Evolutionary conservation across 1,140 invertebrate genomes (phyloP).

Genomic region (Drosophila biarmipes): DNA sequence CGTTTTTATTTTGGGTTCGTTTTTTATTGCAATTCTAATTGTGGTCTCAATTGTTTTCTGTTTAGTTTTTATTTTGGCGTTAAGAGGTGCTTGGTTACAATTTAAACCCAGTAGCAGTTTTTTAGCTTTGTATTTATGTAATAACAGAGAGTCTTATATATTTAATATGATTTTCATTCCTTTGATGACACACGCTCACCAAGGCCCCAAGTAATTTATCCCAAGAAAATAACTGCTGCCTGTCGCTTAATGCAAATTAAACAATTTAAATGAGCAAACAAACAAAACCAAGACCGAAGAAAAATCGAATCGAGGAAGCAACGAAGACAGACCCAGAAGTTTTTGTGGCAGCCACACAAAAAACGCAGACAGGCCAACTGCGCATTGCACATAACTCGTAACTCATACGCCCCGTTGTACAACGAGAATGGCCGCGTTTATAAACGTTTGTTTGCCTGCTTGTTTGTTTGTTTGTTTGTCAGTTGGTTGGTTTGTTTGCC

Average conservation of each 20-base stretch:
- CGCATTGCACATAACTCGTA: slow-evolving; percentile 75
- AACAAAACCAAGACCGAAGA: slow-evolving; percentile 41
- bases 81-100: background rate
- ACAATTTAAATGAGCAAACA: slow-evolving; percentile 77
- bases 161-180: slow-evolving; percentile 14
- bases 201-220: slow-evolving; percentile 7
- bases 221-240: slow-evolving; percentile 38
- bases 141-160: background rate
- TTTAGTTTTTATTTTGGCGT: background rate
- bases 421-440: slow-evolving; percentile 37
- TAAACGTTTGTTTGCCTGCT: slow-evolving; percentile 45
- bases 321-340: slow-evolving; percentile 37
- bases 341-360: slow-evolving; percentile 20
- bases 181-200: slow-evolving; percentile 2
- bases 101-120: slow-evolving; percentile 11
- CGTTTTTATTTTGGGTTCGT: slow-evolving; percentile 17
- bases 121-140: background rate
- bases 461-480: slow-evolving; percentile 4
- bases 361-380: slow-evolving; percentile 13
- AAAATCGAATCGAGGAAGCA: slow-evolving; percentile 45
- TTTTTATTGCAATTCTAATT: slow-evolving; percentile 28
- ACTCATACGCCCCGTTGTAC: slow-evolving; percentile 68
- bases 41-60: slow-evolving; percentile 10
- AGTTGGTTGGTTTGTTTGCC: slow-evolving; percentile 19
- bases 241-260: slow-evolving; percentile 77